These are phyloP conservation scores for Mesocentrotus franciscanus DNA, from an alignment of 53 echinoderm and acorn worm species.

Conservation along the genomic window DNA sequence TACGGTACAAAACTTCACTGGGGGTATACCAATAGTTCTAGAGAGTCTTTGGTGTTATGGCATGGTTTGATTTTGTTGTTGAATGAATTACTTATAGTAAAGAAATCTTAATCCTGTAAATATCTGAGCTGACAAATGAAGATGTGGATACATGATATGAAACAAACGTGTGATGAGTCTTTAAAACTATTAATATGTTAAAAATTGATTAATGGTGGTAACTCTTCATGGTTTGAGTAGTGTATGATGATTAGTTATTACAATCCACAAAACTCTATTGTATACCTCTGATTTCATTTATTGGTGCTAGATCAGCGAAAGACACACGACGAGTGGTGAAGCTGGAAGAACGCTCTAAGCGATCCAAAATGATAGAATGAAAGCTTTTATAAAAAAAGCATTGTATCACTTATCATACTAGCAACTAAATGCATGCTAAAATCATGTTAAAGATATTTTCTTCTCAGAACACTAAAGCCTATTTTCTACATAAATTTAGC, in stretches of 20 bases:
- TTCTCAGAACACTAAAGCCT: not conserved
- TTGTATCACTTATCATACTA: not conserved
- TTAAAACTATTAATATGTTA: not conserved
- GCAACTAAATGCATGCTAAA: not conserved
- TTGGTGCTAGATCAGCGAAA: constrained; percentile 39
- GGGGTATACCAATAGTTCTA: not conserved
- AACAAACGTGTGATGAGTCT: not conserved
- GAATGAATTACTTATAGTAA: not conserved
- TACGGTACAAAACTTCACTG: too few relatives aligned
- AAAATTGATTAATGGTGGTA: not conserved
- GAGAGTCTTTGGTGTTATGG: not conserved
- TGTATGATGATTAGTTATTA: not conserved
- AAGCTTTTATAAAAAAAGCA: not conserved
- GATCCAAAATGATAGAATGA: constrained; percentile 9
- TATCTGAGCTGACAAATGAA: not conserved
- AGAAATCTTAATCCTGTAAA: not conserved
- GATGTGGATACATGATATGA: not conserved
- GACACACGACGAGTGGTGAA: not conserved
- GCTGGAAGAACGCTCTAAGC: not conserved
- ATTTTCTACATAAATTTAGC: too few relatives aligned
- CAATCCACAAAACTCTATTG: not conserved
- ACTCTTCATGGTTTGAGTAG: not conserved
- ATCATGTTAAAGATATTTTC: not conserved
- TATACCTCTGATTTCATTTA: constrained; percentile 56
- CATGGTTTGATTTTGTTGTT: not conserved